phyloP scores from a whole-genome alignment of 2,888 invertebrate genomes.

The Sminthurides aquaticus region DNA sequence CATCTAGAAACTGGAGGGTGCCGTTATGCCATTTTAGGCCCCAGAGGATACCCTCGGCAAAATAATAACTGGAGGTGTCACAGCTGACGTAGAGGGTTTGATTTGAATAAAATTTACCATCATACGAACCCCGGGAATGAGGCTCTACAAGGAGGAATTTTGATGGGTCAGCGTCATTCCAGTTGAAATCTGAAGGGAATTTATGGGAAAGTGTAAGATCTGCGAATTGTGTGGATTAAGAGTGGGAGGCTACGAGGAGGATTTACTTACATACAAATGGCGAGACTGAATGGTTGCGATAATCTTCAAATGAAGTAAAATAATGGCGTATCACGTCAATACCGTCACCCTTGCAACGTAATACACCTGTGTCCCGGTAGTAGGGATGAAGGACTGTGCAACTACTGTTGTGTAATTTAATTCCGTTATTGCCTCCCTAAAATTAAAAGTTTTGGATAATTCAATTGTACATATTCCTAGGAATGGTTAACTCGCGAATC shows the following conservation, averaged over 20 bases:
- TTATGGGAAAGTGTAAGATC: too few species aligned
- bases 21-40: conserved; percentile 27
- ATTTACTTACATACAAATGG: background rate
- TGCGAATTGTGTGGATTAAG: conserved; percentile 1
- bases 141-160: conserved; percentile 29
- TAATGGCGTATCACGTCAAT: conserved; percentile 36
- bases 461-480: background rate
- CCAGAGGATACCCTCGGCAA: conserved; percentile 37
- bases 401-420: conserved; percentile 21
- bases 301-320: conserved; percentile 26
- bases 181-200: conserved; percentile 32
- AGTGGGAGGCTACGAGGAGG: background rate
- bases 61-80: conserved; percentile 34
- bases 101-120: conserved; percentile 29
- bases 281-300: background rate
- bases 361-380: conserved; percentile 34
- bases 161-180: conserved; percentile 28
- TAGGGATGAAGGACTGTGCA: conserved; percentile 21
- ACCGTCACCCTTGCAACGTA: conserved; percentile 41
- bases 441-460: background rate
- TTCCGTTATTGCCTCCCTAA: conserved; percentile 19
- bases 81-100: conserved; percentile 30
- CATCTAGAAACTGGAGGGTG: conserved; percentile 25
- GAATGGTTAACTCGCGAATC: too few species aligned
- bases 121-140: conserved; percentile 3